These are phyloP conservation scores for Myotis findleyi DNA, from an alignment of 2,797 vertebrate genomes.

Conservation along the genomic window DNA sequence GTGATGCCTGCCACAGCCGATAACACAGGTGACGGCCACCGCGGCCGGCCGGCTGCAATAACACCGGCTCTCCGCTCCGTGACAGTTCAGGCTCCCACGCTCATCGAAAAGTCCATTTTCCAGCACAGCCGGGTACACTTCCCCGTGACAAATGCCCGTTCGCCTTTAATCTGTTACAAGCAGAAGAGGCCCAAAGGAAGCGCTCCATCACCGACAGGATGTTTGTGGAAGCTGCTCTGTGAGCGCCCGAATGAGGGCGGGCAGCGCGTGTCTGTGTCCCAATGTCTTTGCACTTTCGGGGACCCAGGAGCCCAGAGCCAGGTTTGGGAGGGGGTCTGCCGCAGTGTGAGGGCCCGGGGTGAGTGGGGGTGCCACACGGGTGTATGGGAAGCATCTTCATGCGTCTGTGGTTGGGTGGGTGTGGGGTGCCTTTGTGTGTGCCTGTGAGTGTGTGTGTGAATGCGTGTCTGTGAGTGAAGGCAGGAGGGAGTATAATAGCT, in stretches of 20 bases:
- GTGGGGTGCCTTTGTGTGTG: no score
- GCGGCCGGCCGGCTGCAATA: conserved; percentile 60
- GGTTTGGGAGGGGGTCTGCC: fast-evolving
- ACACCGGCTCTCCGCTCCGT: conserved; percentile 63
- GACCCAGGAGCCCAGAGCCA: fast-evolving
- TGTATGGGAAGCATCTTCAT: fast-evolving
- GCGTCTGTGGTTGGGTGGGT: background rate
- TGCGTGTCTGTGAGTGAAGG: fast-evolving
- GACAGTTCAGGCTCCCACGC: conserved; percentile 76
- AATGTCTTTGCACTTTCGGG: background rate
- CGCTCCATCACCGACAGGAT: conserved; percentile 68
- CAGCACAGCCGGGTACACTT: conserved; percentile 81
- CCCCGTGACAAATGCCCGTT: conserved; percentile 81
- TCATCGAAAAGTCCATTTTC: conserved; percentile 84
- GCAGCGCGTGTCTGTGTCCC: fast-evolving
- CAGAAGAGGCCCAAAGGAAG: conserved; percentile 79
- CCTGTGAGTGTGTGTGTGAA: background rate
- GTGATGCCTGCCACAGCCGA: conserved; percentile 74
- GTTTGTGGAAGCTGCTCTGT: conserved; percentile 28
- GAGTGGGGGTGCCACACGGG: background rate
- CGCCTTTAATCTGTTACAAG: conserved; percentile 86
- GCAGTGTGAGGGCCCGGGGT: fast-evolving
- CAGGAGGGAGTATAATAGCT: fast-evolving
- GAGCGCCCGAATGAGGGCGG: fast-evolving
- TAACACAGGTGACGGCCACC: background rate